Evolutionary conservation across 2,888 invertebrate species (phyloP).

Genomic region (Pemphredon lugubris): DNA sequence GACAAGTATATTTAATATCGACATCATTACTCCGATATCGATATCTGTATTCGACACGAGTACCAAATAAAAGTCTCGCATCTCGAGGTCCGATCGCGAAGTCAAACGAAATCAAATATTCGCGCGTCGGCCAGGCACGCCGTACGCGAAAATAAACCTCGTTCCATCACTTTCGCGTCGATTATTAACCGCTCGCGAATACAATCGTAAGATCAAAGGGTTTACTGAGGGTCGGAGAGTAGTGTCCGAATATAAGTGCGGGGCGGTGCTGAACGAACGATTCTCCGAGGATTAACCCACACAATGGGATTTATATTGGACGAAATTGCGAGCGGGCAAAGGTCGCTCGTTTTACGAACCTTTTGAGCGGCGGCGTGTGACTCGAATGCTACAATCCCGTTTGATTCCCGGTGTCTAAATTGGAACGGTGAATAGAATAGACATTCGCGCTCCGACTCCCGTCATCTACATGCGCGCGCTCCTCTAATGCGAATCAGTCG

Average conservation of each 20-base stretch:
- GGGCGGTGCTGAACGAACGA: slow-evolving; percentile 5
- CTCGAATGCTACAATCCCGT: slow-evolving; percentile 34
- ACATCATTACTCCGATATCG: too few species aligned
- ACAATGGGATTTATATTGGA: slow-evolving; percentile 27
- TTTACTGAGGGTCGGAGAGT: background rate
- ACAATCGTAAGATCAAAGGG: too few species aligned
- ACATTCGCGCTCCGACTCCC: background rate
- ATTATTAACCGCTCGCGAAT: too few species aligned
- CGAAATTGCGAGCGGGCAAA: slow-evolving; percentile 33
- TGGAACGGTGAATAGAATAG: slow-evolving; percentile 14
- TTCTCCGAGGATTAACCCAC: slow-evolving; percentile 12
- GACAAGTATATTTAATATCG: too few species aligned
- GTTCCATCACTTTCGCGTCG: too few species aligned
- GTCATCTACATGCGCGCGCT: slow-evolving; percentile 17
- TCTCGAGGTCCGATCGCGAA: too few species aligned
- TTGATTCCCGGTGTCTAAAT: slow-evolving; percentile 25
- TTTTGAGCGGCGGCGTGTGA: slow-evolving; percentile 32
- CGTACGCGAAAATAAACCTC: too few species aligned
- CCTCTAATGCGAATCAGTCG: slow-evolving; percentile 41
- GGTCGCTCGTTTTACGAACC: slow-evolving; percentile 18
- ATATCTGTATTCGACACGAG: too few species aligned
- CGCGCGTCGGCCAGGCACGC: too few species aligned
- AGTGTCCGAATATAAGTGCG: slow-evolving; percentile 28
- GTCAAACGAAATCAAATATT: too few species aligned
- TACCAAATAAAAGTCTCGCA: too few species aligned